Base-by-base conservation (phyloP, 2,888 invertebrate genomes). In the Limnephilus rhombicus region DNA sequence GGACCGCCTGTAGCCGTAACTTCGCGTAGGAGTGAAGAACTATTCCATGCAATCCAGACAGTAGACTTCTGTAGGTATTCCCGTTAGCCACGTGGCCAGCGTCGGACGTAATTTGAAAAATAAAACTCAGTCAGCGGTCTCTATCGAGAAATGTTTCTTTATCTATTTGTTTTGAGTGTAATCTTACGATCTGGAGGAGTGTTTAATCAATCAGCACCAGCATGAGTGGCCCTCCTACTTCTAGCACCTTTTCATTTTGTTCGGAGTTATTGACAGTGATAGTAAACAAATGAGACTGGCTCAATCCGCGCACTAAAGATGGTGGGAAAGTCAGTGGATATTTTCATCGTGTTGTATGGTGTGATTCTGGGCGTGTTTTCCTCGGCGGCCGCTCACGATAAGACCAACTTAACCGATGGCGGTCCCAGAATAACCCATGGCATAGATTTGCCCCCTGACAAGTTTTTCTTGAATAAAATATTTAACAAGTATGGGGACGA, bases 401-500 rank as follows among this genome's bases (percentile, higher is more conserved):
- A 1, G 37, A 68, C 0, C 15, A 85, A 53, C 80, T 85, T 85
- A 45, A 34, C n/a, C 85, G 90, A 24, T 15, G 29, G 85, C 18
- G 34, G 11, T 11, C 45, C 90, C 34, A 41, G 85, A 91, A 85
- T 85, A 85, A 53, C 11, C 85, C 83, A 83, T 18, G 90, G 83
- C 29, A 41, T 15, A n/a, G 49, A 82, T 83, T 41, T 90, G 18
- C 83, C 90, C 12, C 90, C 90, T 9, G 90, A 85, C 80, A 95
- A 95, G 94, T 96, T 96, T 94, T 96, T 96, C 94, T 96, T 96
- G 93, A 95, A 95, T 94, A 95, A 96, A 94, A 96, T 96, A 94
- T 97, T 97, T 94, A 95, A 95, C 94, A 97, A 97, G 94, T 97
- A 97, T 94, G 97, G 97, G 41, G 95, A 96, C 93, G 95, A 96